These are phyloP conservation scores for Sorex maritimensis DNA, from an alignment of 2,797 vertebrate species.

Conservation along the genomic window DNA sequence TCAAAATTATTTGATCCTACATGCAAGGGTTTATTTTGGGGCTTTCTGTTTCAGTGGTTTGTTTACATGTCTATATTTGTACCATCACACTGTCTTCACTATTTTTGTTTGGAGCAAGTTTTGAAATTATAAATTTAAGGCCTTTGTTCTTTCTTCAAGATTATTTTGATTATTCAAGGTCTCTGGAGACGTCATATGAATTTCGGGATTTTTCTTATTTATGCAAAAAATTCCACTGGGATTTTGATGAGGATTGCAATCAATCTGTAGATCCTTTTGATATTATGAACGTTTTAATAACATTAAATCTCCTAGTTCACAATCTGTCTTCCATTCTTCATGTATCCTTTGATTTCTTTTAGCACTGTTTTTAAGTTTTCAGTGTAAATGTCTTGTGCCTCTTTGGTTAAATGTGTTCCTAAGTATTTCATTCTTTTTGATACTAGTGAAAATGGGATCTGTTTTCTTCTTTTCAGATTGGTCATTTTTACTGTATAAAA, in stretches of 20 bases:
- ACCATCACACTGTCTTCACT: background rate
- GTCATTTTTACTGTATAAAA: background rate
- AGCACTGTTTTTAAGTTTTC: background rate
- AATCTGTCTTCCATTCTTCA: background rate
- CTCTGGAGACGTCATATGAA: slow-evolving; percentile 4
- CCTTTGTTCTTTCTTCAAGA: background rate
- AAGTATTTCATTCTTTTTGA: background rate
- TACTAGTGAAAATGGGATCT: background rate
- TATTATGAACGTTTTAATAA: background rate
- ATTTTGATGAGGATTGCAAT: background rate
- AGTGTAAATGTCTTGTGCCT: background rate
- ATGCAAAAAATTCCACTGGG: background rate
- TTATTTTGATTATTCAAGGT: background rate
- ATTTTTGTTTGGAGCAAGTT: slow-evolving; percentile 7
- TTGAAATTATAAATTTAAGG: slow-evolving; percentile 12
- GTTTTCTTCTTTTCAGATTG: background rate
- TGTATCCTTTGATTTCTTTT: background rate
- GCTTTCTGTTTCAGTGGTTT: background rate
- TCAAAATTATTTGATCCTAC: background rate
- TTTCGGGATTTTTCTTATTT: background rate
- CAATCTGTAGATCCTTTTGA: background rate
- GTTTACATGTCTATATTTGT: slow-evolving; percentile 7
- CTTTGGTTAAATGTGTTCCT: slow-evolving; percentile 7
- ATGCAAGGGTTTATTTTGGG: background rate
- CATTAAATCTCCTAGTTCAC: background rate